A percentile compares a stretch with the other conserved stretches of the same genome.
phyloP scores from a whole-genome alignment of 2,888 invertebrate species.

The Amphipyra berbera region DNA sequence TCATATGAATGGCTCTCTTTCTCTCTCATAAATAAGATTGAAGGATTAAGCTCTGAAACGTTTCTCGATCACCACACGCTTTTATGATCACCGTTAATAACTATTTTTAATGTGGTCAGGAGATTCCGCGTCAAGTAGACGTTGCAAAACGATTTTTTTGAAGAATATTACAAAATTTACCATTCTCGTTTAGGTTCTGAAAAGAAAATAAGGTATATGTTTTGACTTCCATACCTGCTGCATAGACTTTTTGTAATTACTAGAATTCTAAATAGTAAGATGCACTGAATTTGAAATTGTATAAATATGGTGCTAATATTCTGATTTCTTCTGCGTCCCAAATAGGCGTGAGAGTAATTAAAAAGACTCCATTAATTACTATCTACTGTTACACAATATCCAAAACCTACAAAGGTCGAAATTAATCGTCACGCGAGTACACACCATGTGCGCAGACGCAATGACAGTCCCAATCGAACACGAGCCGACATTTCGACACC shows the following conservation, averaged over 20 bases:
- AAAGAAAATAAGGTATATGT: not conserved
- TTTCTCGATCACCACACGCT: slow-evolving; percentile 54
- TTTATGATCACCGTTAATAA: slow-evolving; percentile 63
- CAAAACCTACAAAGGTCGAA: slow-evolving; percentile 29
- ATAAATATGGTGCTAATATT: no score
- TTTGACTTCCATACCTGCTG: no score
- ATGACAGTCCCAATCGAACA: slow-evolving; percentile 39
- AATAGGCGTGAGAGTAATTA: no score
- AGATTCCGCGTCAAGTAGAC: slow-evolving; percentile 32
- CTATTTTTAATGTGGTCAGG: slow-evolving; percentile 47
- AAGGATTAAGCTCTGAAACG: slow-evolving; percentile 44
- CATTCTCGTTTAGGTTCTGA: not conserved
- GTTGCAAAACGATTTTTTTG: slow-evolving; percentile 29
- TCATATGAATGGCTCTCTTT: slow-evolving; percentile 25
- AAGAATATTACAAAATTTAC: slow-evolving; percentile 7
- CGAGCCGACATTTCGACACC: slow-evolving; percentile 54
- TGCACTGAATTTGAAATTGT: no score
- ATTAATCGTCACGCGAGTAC: slow-evolving; percentile 41
- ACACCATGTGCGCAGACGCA: slow-evolving; percentile 31
- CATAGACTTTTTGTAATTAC: no score
- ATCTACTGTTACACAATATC: no score
- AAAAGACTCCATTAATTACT: no score
- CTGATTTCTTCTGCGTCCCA: no score
- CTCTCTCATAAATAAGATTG: slow-evolving; percentile 57
- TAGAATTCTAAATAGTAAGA: no score